Evolutionary conservation across 2,888 invertebrate genomes (phyloP).

Genomic region (Melanophora roralis): DNA sequence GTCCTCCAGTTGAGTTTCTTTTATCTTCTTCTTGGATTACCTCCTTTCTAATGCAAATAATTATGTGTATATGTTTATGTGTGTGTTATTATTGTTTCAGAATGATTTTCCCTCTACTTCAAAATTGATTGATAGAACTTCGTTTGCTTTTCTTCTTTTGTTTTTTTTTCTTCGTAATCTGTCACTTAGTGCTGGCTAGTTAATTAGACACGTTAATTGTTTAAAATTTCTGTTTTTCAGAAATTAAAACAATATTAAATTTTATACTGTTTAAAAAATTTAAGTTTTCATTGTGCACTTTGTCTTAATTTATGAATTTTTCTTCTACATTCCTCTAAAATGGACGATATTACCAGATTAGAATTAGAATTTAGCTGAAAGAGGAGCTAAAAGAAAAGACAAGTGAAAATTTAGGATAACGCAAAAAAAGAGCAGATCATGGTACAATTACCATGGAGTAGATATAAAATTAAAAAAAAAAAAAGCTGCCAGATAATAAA

Average conservation of each 20-base stretch:
- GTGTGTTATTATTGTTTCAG: not conserved
- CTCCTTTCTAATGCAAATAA: conserved; percentile 26
- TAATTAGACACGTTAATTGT: conserved; percentile 6
- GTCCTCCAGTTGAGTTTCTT: conserved; percentile 57
- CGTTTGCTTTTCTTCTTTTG: not conserved
- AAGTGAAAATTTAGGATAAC: conserved; percentile 33
- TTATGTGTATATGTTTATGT: too few species aligned
- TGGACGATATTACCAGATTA: conserved; percentile 52
- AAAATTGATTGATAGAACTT: conserved; percentile 11
- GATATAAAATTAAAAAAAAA: too few species aligned
- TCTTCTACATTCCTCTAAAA: conserved; percentile 52
- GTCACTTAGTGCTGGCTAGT: not conserved
- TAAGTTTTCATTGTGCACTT: conserved; percentile 54
- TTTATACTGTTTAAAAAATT: conserved; percentile 36
- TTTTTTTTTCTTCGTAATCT: not conserved
- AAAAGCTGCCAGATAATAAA: too few species aligned
- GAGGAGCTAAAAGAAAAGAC: conserved; percentile 25
- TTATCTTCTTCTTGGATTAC: conserved; percentile 27
- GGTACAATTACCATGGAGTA: too few species aligned
- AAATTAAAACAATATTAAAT: conserved; percentile 39
- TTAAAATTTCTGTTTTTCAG: conserved; percentile 42
- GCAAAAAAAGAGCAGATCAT: too few species aligned
- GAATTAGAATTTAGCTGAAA: conserved; percentile 28
- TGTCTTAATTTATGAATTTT: conserved; percentile 44
- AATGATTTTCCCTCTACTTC: conserved; percentile 4